Conservation (phyloP, 2,113 vertebrate genomes). For the Ochotona princeps region DNA sequence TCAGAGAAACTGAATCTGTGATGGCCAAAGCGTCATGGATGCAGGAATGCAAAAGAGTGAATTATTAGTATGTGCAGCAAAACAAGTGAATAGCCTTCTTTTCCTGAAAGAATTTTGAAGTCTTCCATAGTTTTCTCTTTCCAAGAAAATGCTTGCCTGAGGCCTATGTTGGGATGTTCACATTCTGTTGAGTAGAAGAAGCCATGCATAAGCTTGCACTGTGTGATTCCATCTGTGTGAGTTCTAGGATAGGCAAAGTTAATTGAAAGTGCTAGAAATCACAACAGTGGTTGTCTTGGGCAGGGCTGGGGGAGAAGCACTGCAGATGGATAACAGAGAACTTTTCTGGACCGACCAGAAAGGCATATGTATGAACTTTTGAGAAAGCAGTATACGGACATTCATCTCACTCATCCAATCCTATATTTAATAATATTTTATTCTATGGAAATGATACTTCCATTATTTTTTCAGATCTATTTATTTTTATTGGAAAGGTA, state of each 20-base stretch:
- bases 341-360: slow-evolving; percentile 12
- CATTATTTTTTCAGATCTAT: not conserved
- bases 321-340: not conserved
- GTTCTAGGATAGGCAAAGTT: slow-evolving; percentile 47
- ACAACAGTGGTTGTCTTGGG: slow-evolving; percentile 12
- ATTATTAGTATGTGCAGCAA: not conserved
- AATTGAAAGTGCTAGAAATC: slow-evolving; percentile 59
- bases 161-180: slow-evolving; percentile 46
- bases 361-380: not conserved
- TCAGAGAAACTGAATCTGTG: not conserved
- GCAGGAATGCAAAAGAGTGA: not conserved
- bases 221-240: slow-evolving; percentile 46
- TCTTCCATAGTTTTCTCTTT: slow-evolving; percentile 32
- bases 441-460: not conserved
- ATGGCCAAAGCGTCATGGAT: not conserved
- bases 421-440: not conserved
- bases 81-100: not conserved
- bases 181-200: slow-evolving; percentile 59
- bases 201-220: slow-evolving; percentile 23
- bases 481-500: too few relatives aligned
- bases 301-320: not conserved
- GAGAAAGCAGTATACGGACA: not conserved
- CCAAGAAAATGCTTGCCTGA: slow-evolving; percentile 44
- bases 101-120: slow-evolving; percentile 44
- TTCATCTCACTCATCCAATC: slow-evolving; percentile 20